Evolutionary conservation across 2,797 vertebrate genomes (phyloP), one percentile per base, ranked within the genome.

Genomic region (Tokudaia muenninki): DNA sequence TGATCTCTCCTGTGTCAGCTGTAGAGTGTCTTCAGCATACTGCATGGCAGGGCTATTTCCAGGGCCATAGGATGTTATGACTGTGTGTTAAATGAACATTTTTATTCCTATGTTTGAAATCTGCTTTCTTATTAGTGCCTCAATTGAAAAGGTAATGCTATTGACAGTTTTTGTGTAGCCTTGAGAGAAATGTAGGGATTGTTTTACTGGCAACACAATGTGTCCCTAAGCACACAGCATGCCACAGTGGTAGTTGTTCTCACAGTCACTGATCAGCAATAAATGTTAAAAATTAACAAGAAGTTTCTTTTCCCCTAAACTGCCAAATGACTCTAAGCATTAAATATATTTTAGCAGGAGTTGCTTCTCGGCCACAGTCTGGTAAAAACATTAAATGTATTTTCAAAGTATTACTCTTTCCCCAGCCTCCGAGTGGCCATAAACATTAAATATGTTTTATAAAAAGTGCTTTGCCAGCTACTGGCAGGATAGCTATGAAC

Each of bases 361-460:
- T 92, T 96, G 79, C 90, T 98, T 96, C 97, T 96, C 70, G 44
- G 78, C 96, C 94, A 96, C 63, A 21, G 96, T 98, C 80, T 96
- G 65, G 55, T 97, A 98, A 97, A 98, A 98, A 97, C 96, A 97
- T 98, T 98, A 97, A 98, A 95, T 57, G 26, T 97, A 98, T 97
- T 98, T 98, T 98, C 80, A 87, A 98, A 97, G 94, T 98, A 97
- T 98, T 98, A 96, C 95, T 97, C 83, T 96, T 97, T 97, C 96
- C 91, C 96, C 57, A 98, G 95, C 78, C 91, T 96, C 97, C 82
- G 88, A 98, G 83, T 5, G 14, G 95, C 89, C 98, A 93, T 98
- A 98, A 98, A 98, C 91, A 97, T 98, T 98, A 98, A 98, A 98
- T 98, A 98, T 97, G 88, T 98, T 98, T 98, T 98, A 95, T 97